phyloP scores from a whole-genome alignment of 2,113 vertebrate genomes.

The Centropus bengalensis region DNA sequence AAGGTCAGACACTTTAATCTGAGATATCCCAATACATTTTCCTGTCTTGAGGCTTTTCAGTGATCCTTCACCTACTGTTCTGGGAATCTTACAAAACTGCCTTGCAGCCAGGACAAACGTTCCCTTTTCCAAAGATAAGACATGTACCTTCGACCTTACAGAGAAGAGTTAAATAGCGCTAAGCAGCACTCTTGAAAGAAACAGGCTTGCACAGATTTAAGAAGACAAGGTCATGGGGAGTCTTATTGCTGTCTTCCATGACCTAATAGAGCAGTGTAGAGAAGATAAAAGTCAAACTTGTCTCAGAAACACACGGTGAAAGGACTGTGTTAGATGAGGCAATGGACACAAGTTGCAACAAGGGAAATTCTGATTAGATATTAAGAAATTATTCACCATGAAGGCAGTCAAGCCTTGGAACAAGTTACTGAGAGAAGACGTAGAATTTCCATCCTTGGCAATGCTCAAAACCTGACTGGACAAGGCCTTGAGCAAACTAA shows the following conservation, averaged over 20 bases:
- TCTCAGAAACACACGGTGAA: not conserved
- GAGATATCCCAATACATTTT: not conserved
- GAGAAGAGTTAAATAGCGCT: not conserved
- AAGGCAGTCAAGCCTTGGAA: not conserved
- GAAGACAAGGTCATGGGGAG: not conserved
- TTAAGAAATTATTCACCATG: not conserved
- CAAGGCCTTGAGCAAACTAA: not conserved
- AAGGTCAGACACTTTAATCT: not conserved
- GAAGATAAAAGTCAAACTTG: not conserved
- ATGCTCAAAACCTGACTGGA: too few relatives aligned
- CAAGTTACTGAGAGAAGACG: too few relatives aligned
- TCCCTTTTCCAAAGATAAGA: not conserved
- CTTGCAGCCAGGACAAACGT: not conserved
- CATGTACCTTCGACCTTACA: not conserved
- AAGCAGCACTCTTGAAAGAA: not conserved
- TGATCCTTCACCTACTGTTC: not conserved
- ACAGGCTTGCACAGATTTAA: not conserved
- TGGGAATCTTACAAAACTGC: not conserved
- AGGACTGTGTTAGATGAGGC: not conserved
- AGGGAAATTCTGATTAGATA: not conserved
- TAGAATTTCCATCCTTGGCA: too few relatives aligned
- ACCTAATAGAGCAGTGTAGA: not conserved
- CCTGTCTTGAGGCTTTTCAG: not conserved
- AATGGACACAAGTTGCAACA: not conserved
- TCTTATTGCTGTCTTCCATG: not conserved